phyloP scores from a whole-genome alignment of 2,797 vertebrate genomes.

The Helostoma temminkii region DNA sequence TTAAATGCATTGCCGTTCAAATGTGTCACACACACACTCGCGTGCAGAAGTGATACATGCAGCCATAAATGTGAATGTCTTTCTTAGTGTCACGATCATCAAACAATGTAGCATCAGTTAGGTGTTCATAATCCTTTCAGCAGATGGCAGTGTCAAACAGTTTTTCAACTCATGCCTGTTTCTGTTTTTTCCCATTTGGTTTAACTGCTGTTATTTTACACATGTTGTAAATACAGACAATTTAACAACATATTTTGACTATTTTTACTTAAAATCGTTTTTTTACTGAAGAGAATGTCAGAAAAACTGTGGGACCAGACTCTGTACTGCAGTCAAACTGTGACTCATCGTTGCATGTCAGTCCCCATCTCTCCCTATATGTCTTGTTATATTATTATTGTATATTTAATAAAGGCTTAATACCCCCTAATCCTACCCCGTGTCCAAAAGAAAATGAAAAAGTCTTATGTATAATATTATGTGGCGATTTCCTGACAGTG shows the following conservation, averaged over 20 bases:
- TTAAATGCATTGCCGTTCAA: constrained; percentile 36
- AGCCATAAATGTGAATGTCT: constrained; percentile 30
- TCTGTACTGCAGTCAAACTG: background rate
- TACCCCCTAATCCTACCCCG: too few relatives aligned
- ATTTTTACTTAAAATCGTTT: background rate
- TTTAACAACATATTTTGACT: too few relatives aligned
- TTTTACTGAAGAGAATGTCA: too few relatives aligned
- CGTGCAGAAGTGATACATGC: constrained; percentile 31
- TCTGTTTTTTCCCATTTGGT: background rate
- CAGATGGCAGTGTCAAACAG: constrained; percentile 65
- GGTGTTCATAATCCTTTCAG: constrained; percentile 28
- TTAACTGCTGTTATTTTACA: background rate
- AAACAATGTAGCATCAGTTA: too few relatives aligned
- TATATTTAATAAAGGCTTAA: background rate
- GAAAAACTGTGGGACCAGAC: background rate
- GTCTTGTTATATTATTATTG: background rate
- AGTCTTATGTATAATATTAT: background rate
- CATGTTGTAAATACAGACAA: too few relatives aligned
- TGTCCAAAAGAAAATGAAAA: too few relatives aligned
- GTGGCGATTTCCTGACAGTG: background rate
- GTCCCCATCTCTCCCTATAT: background rate
- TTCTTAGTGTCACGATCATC: background rate
- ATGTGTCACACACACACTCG: too few relatives aligned
- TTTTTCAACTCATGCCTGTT: background rate
- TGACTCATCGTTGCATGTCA: background rate